Base-by-base conservation (phyloP, 2,797 vertebrate genomes). In the Ctenopoma multispine region DNA sequence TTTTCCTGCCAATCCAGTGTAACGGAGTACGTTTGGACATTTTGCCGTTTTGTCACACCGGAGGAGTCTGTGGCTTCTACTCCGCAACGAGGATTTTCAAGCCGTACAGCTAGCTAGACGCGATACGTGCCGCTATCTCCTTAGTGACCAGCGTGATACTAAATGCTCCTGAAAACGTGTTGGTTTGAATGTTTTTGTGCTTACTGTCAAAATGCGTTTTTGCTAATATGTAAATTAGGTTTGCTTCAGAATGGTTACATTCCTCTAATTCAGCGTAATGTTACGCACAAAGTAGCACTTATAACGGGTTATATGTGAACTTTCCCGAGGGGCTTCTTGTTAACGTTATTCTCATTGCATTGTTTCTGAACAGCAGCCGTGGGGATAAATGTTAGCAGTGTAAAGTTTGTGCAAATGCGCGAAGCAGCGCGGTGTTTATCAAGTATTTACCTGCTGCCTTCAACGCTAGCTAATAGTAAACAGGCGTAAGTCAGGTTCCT, bases 51-150 rank as follows among this genome's bases (percentile, higher is more conserved):
- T 48, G 75, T 73, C 87, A 64, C 80, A 68, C 64, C 69, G 77
- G 63, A 79, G 78, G 69, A 87, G 68, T 70, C 72, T 76, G 47
- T 82, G 83, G 23, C 67, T 85, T 78, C 78, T 29, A 83, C 82
- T 76, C 86, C 82, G 83, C 72, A 81, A 82, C 72, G 71, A 83
- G 81, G 90, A 72, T 92, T 90, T 88, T 76, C 80, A 36, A 81
- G 84, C 59, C 75, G 81, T 49, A 64, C 70, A 72, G 81, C 86
- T 86, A 78, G 86, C 78, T 68, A 27, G 60, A 77, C 51, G 68
- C 75, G 82, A 84, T 80, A 69, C 84, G 63, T 63, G 73, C 76
- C 62, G 48, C 69, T 66, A 9, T 49, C 51, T 60, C 7, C 57
- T 23, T 24, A 47, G 29, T 34, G 57, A 50, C 50, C 53, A n/a